A percentile compares a stretch with the other conserved stretches of the same genome.
phyloP scores from a whole-genome alignment of 2,113 vertebrate species.

The Mellivora capensis region DNA sequence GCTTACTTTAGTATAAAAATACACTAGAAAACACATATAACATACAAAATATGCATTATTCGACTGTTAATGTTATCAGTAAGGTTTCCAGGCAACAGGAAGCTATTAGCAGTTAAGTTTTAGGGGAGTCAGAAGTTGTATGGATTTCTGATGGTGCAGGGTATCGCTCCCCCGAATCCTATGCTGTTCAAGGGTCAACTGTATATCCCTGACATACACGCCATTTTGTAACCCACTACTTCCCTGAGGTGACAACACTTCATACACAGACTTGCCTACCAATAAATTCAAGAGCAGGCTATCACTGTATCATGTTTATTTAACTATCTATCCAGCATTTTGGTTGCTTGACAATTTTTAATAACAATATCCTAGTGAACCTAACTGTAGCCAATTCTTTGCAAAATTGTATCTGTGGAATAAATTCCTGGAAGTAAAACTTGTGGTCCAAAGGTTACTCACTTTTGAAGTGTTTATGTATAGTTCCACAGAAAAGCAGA shows the following conservation, averaged over 20 bases:
- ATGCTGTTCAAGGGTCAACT: neutral
- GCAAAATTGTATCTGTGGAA: neutral
- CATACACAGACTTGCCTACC: neutral
- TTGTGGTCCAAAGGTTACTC: neutral
- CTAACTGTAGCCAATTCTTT: neutral
- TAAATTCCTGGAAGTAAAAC: neutral
- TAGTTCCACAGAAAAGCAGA: neutral
- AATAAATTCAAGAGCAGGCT: neutral
- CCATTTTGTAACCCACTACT: neutral
- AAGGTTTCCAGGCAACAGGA: neutral
- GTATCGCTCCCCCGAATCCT: neutral
- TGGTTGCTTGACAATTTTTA: neutral
- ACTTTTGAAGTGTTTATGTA: neutral
- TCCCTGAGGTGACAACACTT: neutral
- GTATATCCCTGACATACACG: neutral
- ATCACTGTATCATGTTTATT: neutral
- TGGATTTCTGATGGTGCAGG: neutral
- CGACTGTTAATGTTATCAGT: neutral
- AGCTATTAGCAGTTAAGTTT: neutral
- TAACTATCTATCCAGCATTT: neutral
- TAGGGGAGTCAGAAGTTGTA: neutral
- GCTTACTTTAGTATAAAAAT: neutral
- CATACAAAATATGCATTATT: neutral
- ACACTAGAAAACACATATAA: neutral
- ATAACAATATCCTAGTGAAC: neutral